These are phyloP conservation scores for Odocoileus virginianus DNA, from an alignment of 2,113 vertebrate species.

Conservation along the genomic window DNA sequence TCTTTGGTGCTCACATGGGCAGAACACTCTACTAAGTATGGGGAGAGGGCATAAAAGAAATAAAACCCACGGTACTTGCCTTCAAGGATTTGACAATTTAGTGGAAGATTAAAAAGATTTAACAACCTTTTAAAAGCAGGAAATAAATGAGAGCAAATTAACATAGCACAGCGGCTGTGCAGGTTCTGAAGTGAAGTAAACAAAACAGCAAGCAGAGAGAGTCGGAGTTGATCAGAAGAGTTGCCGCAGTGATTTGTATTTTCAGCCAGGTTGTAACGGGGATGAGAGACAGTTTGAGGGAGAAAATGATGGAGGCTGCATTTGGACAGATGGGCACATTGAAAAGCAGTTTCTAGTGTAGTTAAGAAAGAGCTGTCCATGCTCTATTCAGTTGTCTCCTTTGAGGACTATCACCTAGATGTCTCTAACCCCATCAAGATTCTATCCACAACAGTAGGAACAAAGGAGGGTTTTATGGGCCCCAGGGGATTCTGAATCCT, in stretches of 20 bases:
- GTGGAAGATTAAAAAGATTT: not conserved
- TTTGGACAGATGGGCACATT: not conserved
- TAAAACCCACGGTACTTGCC: not conserved
- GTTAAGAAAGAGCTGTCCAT: not conserved
- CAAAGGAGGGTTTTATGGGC: not conserved
- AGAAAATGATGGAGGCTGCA: not conserved
- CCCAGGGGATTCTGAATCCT: not conserved
- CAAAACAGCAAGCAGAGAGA: not conserved
- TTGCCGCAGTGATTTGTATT: not conserved
- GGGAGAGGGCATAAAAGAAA: not conserved
- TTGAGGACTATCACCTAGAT: not conserved
- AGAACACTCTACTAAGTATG: not conserved
- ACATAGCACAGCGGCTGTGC: not conserved
- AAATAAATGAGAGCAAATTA: slow-evolving; percentile 20
- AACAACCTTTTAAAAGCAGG: not conserved
- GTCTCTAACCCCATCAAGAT: not conserved
- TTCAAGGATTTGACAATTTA: not conserved
- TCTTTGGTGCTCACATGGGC: not conserved
- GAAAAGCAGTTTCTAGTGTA: not conserved
- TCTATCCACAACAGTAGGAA: not conserved
- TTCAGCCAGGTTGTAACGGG: not conserved
- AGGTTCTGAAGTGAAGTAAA: not conserved
- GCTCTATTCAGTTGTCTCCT: not conserved
- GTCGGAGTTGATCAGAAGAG: not conserved
- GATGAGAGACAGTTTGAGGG: not conserved